These are phyloP conservation scores for Drosophila mimica DNA, from an alignment of 2,888 invertebrate genomes.

Conservation along the genomic window DNA sequence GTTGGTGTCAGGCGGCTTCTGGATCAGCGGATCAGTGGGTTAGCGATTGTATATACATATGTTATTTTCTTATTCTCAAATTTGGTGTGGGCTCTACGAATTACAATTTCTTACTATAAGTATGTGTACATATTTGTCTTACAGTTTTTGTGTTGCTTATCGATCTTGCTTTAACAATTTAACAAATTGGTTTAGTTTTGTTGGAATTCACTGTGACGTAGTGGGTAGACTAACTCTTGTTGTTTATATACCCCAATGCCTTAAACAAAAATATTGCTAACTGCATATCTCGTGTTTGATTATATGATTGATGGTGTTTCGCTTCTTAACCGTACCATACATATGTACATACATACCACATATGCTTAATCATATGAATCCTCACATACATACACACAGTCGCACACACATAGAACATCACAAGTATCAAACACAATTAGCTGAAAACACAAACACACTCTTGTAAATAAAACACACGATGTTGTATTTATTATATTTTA, in stretches of 20 bases:
- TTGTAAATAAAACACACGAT: slow-evolving; percentile 46
- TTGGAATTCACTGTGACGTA: slow-evolving; percentile 54
- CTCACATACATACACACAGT: slow-evolving; percentile 19
- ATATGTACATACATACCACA: not conserved
- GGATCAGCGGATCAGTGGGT: slow-evolving; percentile 7
- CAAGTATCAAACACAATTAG: slow-evolving; percentile 48
- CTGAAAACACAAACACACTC: slow-evolving; percentile 35
- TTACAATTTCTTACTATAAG: slow-evolving; percentile 7
- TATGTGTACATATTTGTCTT: slow-evolving; percentile 37
- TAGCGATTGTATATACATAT: slow-evolving; percentile 1
- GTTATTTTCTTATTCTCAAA: slow-evolving; percentile 8
- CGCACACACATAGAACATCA: slow-evolving; percentile 6
- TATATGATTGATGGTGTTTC: slow-evolving; percentile 62
- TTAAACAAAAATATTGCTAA: slow-evolving; percentile 43
- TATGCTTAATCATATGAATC: not conserved
- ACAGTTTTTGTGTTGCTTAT: slow-evolving; percentile 16
- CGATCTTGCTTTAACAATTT: slow-evolving; percentile 5
- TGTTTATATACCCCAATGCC: slow-evolving; percentile 36
- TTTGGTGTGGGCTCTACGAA: slow-evolving; percentile 10
- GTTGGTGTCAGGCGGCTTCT: slow-evolving; percentile 13
- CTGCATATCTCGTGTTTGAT: slow-evolving; percentile 46
- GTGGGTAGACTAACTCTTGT: slow-evolving; percentile 52
- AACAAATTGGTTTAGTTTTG: slow-evolving; percentile 31
- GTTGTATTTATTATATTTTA: not conserved
- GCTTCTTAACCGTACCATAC: slow-evolving; percentile 34